phyloP scores from a whole-genome alignment of 2,797 vertebrate species.

The Nasua narica region DNA sequence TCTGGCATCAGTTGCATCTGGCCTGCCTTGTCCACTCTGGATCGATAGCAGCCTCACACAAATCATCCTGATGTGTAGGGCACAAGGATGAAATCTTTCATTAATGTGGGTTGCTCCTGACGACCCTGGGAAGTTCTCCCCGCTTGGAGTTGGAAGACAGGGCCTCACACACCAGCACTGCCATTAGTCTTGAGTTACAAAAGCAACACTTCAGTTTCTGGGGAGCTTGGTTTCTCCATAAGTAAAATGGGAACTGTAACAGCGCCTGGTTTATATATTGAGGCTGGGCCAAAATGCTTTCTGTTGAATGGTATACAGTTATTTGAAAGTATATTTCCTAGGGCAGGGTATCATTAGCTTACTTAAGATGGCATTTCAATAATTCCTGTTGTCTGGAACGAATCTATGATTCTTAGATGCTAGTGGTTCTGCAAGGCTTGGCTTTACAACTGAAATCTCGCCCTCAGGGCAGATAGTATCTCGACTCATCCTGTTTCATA shows the following conservation, averaged over 20 bases:
- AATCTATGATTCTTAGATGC: neutral
- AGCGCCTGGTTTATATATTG: neutral
- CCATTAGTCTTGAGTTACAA: neutral
- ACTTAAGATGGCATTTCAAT: neutral
- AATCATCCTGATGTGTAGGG: neutral
- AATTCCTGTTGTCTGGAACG: neutral
- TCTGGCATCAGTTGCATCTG: neutral
- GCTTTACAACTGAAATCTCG: neutral
- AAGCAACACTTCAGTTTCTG: neutral
- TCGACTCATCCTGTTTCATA: neutral
- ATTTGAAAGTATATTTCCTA: neutral
- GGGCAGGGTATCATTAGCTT: neutral
- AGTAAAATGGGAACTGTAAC: slow-evolving; percentile 2
- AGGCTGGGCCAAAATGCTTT: neutral
- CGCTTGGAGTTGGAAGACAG: neutral
- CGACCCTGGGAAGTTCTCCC: neutral
- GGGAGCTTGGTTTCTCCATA: neutral
- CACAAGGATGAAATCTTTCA: neutral
- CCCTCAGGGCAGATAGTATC: neutral
- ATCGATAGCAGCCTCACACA: neutral
- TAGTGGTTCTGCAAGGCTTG: neutral
- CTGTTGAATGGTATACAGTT: neutral
- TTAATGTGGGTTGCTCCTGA: neutral
- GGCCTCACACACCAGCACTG: neutral
- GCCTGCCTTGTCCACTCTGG: neutral